Conservation (phyloP, 2,888 invertebrate genomes). For the Cerceris rybyensis region DNA sequence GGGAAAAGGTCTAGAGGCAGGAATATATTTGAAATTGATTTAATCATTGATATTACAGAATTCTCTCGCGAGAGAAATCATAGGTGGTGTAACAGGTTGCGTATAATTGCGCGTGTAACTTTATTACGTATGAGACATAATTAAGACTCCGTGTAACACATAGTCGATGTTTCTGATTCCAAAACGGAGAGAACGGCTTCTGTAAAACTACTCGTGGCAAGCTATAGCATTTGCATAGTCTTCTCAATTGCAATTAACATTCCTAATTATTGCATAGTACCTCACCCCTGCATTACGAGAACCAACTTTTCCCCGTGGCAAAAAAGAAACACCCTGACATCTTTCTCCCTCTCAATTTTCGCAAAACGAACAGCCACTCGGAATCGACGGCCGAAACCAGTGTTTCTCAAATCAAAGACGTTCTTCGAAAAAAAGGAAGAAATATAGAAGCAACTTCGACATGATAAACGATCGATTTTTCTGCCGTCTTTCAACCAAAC, state of each 20-base stretch:
- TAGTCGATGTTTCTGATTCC: conserved; percentile 13
- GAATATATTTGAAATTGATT: background rate
- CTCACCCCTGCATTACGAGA: too few species aligned
- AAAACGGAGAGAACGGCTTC: conserved; percentile 4
- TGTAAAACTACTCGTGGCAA: background rate
- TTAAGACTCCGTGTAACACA: conserved; percentile 16
- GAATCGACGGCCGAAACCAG: background rate
- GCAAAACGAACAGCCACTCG: background rate
- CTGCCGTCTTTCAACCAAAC: too few species aligned
- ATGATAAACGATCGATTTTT: too few species aligned
- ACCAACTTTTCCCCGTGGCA: too few species aligned
- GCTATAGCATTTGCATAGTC: background rate
- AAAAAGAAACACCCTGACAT: too few species aligned
- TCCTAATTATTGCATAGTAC: too few species aligned
- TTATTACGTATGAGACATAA: conserved; percentile 19
- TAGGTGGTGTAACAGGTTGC: conserved; percentile 10
- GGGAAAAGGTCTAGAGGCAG: too few species aligned
- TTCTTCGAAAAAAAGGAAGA: background rate
- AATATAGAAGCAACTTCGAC: too few species aligned
- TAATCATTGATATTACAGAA: background rate
- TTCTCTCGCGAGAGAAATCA: background rate
- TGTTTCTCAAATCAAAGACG: background rate
- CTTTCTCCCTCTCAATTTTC: background rate
- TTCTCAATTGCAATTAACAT: background rate
- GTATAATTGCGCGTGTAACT: conserved; percentile 6